Evolutionary conservation across 1,140 invertebrate species (phyloP), one percentile per base, ranked within the genome.

Genomic region (Anastrepha ludens): DNA sequence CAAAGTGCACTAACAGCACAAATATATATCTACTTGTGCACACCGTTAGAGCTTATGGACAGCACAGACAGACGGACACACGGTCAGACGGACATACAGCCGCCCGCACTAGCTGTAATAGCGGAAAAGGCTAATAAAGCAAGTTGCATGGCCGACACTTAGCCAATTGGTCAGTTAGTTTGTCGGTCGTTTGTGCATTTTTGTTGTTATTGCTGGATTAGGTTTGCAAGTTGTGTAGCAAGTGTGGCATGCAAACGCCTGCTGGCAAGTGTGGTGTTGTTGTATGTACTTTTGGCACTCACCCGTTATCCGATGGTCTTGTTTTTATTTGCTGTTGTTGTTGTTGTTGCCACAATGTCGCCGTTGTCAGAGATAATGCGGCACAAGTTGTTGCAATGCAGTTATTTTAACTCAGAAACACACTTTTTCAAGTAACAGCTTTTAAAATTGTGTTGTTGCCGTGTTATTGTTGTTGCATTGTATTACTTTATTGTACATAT

Each of bases 81-180:
- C 29, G 29, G 29, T 0, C 29, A 15, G 20, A 4, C 65, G 65
- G 20, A 29, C 65, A 64, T 13, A n/a, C 29, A 74, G 44, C 70
- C 70, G 44, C 70, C 70, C 70, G 70, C 70, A 74, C 15, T 29
- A 47, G 17, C 44, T 47, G 41, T 47, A 74, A 74, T 74, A 74
- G 70, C 70, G 70, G 70, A 74, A 74, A 74, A 74, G 70, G 39
- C 70, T 74, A 74, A 74, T 74, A 74, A 74, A 74, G 70, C 70
- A 74, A 47, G 70, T 74, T 74, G 70, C 70, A 0, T 74, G 70
- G 44, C 44, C 47, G 70, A 74, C 39, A 41, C 29, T 74, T 74
- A 50, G 70, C 15, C 44, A 17, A 44, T 13, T 74, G 70, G 70
- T 74, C 70, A 74, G 70, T 74, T 74, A 74, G 70, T 74, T 74